Conservation (phyloP, 2,888 invertebrate species). For the Cerceris rybyensis region DNA sequence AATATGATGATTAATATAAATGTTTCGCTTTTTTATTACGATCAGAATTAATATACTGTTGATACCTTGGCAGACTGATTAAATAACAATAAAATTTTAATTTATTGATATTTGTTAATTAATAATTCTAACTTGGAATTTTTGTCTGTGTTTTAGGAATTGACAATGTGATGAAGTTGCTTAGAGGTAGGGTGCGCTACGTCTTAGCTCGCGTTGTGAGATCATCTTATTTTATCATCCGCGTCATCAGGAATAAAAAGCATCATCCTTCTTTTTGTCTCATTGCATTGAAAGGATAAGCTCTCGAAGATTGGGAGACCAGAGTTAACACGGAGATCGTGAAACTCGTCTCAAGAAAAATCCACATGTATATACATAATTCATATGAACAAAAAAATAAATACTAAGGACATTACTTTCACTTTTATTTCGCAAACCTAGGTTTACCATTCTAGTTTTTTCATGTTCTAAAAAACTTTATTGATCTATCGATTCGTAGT, state of each 20-base stretch:
- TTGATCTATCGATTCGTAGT: too few species aligned
- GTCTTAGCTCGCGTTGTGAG: slow-evolving; percentile 61
- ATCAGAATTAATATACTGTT: slow-evolving; percentile 70
- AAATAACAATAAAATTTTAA: slow-evolving; percentile 2
- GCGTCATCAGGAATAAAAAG: slow-evolving; percentile 66
- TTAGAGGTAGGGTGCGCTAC: slow-evolving; percentile 66
- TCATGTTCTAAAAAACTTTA: too few species aligned
- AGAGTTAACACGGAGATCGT: slow-evolving; percentile 23
- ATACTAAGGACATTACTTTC: slow-evolving; percentile 53
- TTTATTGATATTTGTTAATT: background rate
- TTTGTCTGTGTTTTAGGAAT: slow-evolving; percentile 71
- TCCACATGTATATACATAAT: slow-evolving; percentile 77
- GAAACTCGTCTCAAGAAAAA: slow-evolving; percentile 54
- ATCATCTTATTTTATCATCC: slow-evolving; percentile 73
- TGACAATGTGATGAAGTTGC: slow-evolving; percentile 80
- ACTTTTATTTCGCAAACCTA: background rate
- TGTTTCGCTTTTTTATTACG: slow-evolving; percentile 72
- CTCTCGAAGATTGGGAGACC: slow-evolving; percentile 31
- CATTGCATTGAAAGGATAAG: slow-evolving; percentile 59
- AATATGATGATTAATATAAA: slow-evolving; percentile 71
- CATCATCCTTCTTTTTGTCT: slow-evolving; percentile 69
- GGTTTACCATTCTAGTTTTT: too few species aligned
- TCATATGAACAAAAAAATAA: slow-evolving; percentile 72
- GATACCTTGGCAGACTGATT: slow-evolving; percentile 78
- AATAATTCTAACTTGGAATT: background rate